Evolutionary conservation across 2,113 vertebrate species (phyloP).

Genomic region (Entosphenus tridentatus): DNA sequence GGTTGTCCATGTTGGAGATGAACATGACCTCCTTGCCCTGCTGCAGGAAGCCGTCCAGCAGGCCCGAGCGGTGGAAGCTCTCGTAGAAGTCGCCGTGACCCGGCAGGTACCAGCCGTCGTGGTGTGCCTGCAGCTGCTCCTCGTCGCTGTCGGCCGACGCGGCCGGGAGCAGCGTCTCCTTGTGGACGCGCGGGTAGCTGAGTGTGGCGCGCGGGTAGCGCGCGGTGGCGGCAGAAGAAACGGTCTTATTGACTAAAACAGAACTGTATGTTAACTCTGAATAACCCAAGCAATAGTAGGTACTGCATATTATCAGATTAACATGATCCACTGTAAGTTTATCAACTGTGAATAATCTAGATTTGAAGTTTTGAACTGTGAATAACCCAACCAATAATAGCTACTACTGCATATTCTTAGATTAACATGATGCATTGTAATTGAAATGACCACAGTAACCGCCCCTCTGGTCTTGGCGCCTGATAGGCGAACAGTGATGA

Average conservation of each 20-base stretch:
- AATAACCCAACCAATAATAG: too few relatives aligned
- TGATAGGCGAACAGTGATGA: too few relatives aligned
- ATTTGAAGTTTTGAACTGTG: too few relatives aligned
- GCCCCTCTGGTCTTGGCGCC: too few relatives aligned
- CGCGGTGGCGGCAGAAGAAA: neutral
- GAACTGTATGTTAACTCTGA: too few relatives aligned
- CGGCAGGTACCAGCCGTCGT: slow-evolving; percentile 1
- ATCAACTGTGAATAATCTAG: too few relatives aligned
- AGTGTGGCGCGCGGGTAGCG: neutral
- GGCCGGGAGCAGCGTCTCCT: slow-evolving; percentile 7
- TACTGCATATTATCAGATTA: too few relatives aligned
- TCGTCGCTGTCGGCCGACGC: neutral
- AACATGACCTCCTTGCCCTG: slow-evolving; percentile 8
- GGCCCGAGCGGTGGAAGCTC: slow-evolving; percentile 5
- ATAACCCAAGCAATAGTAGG: too few relatives aligned
- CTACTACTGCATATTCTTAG: too few relatives aligned
- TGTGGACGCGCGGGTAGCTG: slow-evolving; percentile 6
- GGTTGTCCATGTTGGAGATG: slow-evolving; percentile 10
- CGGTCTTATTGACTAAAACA: neutral
- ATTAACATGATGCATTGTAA: too few relatives aligned
- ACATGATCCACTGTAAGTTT: too few relatives aligned
- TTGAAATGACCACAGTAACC: too few relatives aligned
- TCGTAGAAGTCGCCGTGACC: slow-evolving; percentile 8
- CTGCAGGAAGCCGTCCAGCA: neutral
- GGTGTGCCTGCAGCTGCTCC: neutral